phyloP scores from a whole-genome alignment of 1,140 invertebrate species.

The Argopecten irradians region DNA sequence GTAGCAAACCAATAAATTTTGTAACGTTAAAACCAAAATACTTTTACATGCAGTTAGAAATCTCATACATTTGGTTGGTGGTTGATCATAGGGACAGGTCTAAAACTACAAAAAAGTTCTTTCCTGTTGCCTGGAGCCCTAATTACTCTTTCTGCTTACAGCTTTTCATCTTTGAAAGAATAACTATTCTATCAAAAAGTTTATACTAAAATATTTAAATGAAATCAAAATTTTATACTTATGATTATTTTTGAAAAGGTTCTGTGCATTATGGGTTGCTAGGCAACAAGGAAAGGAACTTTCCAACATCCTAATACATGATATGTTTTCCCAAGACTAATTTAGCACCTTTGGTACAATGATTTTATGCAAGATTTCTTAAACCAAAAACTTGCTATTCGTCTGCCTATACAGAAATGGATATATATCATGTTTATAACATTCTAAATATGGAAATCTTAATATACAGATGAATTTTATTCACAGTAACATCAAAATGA shows the following conservation, averaged over 20 bases:
- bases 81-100: not conserved
- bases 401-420: not conserved
- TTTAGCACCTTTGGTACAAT: slow-evolving; percentile 16
- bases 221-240: too few species aligned
- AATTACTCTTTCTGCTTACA: too few species aligned
- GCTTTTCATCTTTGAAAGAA: too few species aligned
- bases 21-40: too few species aligned
- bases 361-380: slow-evolving; percentile 13
- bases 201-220: too few species aligned
- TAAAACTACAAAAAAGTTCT: not conserved
- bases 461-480: not conserved
- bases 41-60: too few species aligned
- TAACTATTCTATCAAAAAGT: too few species aligned
- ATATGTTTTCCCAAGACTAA: not conserved
- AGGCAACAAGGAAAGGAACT: slow-evolving; percentile 12
- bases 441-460: slow-evolving; percentile 18
- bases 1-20: too few species aligned
- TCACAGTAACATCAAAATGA: not conserved
- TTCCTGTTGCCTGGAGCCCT: not conserved
- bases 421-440: not conserved
- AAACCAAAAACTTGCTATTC: slow-evolving; percentile 22
- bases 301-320: not conserved
- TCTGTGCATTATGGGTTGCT: too few species aligned
- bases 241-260: too few species aligned
- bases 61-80: not conserved